Conservation (phyloP, 2,888 invertebrate species). For the Heliconius ismenius region DNA sequence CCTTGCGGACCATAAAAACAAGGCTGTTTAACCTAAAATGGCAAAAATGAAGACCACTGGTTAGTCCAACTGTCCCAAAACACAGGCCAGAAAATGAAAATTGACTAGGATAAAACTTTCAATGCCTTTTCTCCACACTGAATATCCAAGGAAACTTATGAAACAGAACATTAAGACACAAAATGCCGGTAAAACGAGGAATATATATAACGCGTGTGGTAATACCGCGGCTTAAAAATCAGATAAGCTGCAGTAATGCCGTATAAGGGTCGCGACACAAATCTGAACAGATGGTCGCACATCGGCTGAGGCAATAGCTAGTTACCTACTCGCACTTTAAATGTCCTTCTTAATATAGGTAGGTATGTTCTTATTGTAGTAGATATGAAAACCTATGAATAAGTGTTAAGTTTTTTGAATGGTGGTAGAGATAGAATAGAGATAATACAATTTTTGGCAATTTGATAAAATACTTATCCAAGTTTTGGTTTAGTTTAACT, state of each 20-base stretch:
- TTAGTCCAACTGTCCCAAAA: neutral
- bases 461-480: too few species aligned
- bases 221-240: constrained; percentile 15
- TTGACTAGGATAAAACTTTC: neutral
- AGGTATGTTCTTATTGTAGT: neutral
- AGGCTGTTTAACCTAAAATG: neutral
- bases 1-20: neutral
- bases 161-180: neutral
- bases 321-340: neutral
- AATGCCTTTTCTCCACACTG: too few species aligned
- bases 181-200: neutral
- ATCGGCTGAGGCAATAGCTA: constrained; percentile 12
- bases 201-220: constrained; percentile 6
- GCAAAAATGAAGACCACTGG: neutral
- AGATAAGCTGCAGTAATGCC: constrained; percentile 23
- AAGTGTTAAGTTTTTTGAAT: too few species aligned
- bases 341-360: neutral
- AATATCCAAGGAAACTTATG: neutral
- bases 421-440: too few species aligned
- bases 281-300: constrained; percentile 34
- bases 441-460: too few species aligned
- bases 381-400: neutral
- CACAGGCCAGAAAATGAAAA: too few species aligned
- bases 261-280: constrained; percentile 32
- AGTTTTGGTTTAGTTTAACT: too few species aligned